Conservation (phyloP, 2,797 vertebrate species). For the Amblyraja radiata region DNA sequence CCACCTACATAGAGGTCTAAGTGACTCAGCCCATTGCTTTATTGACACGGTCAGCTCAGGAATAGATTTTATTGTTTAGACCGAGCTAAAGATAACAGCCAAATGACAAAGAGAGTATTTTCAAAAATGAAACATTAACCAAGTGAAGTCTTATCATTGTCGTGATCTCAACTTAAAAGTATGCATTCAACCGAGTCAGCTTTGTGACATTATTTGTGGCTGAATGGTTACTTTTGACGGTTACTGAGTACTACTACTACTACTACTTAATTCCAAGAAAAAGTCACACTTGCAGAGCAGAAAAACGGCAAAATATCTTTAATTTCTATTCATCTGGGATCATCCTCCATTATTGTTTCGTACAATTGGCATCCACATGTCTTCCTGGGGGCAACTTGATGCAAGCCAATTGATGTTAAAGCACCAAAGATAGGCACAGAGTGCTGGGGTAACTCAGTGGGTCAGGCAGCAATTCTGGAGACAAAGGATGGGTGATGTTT, state of each 20-base stretch:
- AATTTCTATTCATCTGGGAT: not conserved
- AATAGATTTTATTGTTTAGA: not conserved
- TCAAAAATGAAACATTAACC: not conserved
- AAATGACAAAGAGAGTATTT: not conserved
- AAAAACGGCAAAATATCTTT: not conserved
- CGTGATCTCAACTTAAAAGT: not conserved
- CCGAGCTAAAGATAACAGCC: not conserved
- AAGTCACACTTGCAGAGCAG: no score
- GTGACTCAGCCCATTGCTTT: not conserved
- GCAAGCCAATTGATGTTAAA: not conserved
- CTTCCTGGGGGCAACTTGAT: not conserved
- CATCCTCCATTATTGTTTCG: no score
- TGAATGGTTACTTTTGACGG: not conserved
- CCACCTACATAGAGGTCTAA: not conserved
- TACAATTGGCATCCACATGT: no score
- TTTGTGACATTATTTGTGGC: not conserved
- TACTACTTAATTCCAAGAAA: not conserved
- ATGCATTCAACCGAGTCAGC: not conserved
- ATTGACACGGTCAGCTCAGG: not conserved
- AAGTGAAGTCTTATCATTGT: not conserved
- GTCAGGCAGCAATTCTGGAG: no score
- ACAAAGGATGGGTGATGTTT: no score
- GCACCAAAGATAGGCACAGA: not conserved
- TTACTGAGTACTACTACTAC: not conserved
- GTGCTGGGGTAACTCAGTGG: no score